Evolutionary conservation across 2,797 vertebrate species (phyloP).

Genomic region (Rhabdomys pumilio): DNA sequence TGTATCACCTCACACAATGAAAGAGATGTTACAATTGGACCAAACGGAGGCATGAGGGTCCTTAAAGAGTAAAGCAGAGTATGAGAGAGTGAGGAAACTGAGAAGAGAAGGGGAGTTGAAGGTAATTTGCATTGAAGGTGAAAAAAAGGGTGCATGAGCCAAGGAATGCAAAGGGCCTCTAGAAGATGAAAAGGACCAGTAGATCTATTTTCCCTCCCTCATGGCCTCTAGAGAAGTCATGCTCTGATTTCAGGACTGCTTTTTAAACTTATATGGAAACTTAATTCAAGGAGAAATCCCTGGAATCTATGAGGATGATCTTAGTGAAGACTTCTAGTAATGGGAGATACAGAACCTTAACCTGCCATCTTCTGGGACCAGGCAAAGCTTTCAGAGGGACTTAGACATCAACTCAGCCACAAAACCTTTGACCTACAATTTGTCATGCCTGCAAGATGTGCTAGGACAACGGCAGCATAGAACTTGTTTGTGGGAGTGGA

Average conservation of each 20-base stretch:
- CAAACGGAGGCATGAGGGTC: background rate
- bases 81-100: background rate
- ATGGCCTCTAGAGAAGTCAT: background rate
- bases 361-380: background rate
- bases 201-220: background rate
- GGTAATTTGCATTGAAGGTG: background rate
- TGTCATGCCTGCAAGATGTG: background rate
- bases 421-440: background rate
- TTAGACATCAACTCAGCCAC: background rate
- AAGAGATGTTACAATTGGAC: background rate
- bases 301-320: background rate
- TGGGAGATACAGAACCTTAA: background rate
- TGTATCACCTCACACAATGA: background rate
- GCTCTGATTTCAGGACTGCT: conserved; percentile 18
- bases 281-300: background rate
- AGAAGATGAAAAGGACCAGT: background rate
- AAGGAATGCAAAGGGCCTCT: background rate
- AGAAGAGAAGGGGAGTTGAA: background rate
- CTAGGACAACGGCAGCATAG: background rate
- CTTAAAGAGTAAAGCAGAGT: background rate
- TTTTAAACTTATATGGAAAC: background rate
- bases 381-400: background rate
- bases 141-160: background rate
- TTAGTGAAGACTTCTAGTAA: background rate
- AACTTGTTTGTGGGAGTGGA: background rate